These are phyloP conservation scores for Champsocephalus gunnari DNA, from an alignment of 2,797 vertebrate species.

Conservation along the genomic window DNA sequence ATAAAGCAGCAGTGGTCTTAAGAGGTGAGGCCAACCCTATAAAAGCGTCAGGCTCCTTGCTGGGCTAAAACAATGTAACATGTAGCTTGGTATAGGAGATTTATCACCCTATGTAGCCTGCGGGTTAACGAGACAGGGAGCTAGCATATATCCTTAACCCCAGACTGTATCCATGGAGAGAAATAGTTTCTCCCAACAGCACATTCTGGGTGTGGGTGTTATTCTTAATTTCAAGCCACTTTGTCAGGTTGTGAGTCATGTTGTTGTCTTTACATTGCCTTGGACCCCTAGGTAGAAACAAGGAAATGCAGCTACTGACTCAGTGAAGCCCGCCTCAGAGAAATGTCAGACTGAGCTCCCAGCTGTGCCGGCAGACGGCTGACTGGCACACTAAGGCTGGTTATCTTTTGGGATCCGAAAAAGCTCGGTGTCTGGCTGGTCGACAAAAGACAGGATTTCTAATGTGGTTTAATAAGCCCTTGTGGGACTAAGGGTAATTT, in stretches of 20 bases:
- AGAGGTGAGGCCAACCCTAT: constrained; percentile 14
- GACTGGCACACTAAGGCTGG: constrained; percentile 53
- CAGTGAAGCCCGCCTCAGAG: constrained; percentile 13
- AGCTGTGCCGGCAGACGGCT: constrained; percentile 38
- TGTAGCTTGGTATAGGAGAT: constrained; percentile 20
- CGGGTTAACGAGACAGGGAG: constrained; percentile 3
- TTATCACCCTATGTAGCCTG: constrained; percentile 30
- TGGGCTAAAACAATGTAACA: constrained; percentile 22
- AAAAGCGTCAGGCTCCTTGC: constrained; percentile 40
- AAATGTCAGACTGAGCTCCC: constrained; percentile 64
- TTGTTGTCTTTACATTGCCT: constrained; percentile 2
- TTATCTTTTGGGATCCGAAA: constrained; percentile 28
- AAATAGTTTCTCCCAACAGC: neutral
- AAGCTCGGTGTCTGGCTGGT: constrained; percentile 37
- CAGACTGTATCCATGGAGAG: neutral
- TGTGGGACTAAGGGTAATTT: constrained; percentile 48
- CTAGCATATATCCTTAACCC: constrained; percentile 9
- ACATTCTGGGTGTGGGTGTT: constrained; percentile 6
- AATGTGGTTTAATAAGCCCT: constrained; percentile 41
- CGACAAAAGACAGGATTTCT: constrained; percentile 42
- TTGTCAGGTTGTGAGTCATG: neutral
- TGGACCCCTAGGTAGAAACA: constrained; percentile 12
- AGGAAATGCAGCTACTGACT: constrained; percentile 24
- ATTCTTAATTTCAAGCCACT: neutral
- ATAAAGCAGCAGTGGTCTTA: constrained; percentile 28